Evolutionary conservation across 2,888 invertebrate species (phyloP), one percentile per base, ranked within the genome.

Genomic region (Patella depressa): DNA sequence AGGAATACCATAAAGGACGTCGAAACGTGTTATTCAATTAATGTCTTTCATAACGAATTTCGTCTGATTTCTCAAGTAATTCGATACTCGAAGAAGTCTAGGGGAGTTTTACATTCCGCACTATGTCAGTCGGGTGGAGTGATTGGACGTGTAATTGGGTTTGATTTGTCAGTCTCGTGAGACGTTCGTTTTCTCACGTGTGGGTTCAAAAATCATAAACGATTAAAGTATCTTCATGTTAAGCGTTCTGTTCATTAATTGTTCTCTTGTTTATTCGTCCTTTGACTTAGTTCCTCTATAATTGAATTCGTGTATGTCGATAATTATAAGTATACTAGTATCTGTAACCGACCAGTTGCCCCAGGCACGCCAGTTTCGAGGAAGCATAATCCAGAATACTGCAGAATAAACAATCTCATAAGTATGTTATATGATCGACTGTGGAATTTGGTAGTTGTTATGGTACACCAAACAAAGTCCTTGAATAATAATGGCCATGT

Each of bases 11-110:
- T 65, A 24, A 65, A 65, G 14, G 65, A 65, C 65, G 65, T 65
- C 65, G 65, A 65, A 65, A 65, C 65, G 24, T 65, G 65, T 65
- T 65, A 65, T 65, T 24, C 65, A 65, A 65, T 65, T 65, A 65
- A 65, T 65, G 65, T 65, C 65, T 65, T 65, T 65, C 65, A 65
- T 24, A 65, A 65, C 65, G 65, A 65, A 65, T 65, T 65, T 65
- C 65, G 65, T 65, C 65, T 65, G 65, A 65, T 65, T 65, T 65
- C 65, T 24, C 19, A 14, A 24, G 65, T 65, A 65, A 65, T 65
- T 19, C 19, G 65, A 65, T 65, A 65, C 24, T 24, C 65, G 3
- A 65, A 24, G 19, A 24, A 19, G 65, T 65, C 65, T 65, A 24
- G 24, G 65, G 65, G 65, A 65, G 65, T 65, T 65, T 65, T 24